Conservation (phyloP, 2,113 vertebrate species). For the Dipodomys spectabilis region DNA sequence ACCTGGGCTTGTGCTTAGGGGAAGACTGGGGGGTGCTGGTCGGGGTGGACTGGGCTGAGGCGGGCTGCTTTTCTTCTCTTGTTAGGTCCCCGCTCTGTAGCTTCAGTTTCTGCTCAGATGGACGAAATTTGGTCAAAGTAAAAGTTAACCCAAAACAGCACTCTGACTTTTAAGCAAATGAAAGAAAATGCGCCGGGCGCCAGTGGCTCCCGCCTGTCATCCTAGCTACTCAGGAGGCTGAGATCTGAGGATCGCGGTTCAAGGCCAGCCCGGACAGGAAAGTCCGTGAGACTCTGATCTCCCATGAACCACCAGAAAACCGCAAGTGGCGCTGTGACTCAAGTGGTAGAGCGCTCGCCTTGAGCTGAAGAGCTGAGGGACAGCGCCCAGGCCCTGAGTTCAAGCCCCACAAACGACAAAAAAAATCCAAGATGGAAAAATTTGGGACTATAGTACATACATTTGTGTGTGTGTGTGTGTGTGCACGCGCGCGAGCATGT, state of each 20-base stretch:
- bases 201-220: too few species aligned
- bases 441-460: not conserved
- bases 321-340: too few species aligned
- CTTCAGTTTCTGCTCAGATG: constrained; percentile 91
- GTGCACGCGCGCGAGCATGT: too few species aligned
- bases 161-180: not conserved
- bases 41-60: constrained; percentile 94
- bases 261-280: too few species aligned
- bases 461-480: not conserved
- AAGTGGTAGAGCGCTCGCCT: too few species aligned
- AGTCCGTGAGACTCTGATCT: too few species aligned
- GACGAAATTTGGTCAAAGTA: not conserved
- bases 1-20: constrained; percentile 93
- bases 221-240: too few species aligned
- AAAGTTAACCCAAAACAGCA: not conserved
- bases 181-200: too few species aligned
- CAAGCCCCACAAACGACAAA: not conserved
- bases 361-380: too few species aligned
- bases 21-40: constrained; percentile 92
- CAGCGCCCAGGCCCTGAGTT: not conserved
- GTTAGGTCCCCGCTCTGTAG: constrained; percentile 91
- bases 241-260: too few species aligned
- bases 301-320: too few species aligned
- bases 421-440: not conserved
- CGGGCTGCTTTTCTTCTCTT: constrained; percentile 92